Conservation (phyloP, 37 sponge, comb jelly and placozoan genomes). For the Cladorhizidae sp. region DNA sequence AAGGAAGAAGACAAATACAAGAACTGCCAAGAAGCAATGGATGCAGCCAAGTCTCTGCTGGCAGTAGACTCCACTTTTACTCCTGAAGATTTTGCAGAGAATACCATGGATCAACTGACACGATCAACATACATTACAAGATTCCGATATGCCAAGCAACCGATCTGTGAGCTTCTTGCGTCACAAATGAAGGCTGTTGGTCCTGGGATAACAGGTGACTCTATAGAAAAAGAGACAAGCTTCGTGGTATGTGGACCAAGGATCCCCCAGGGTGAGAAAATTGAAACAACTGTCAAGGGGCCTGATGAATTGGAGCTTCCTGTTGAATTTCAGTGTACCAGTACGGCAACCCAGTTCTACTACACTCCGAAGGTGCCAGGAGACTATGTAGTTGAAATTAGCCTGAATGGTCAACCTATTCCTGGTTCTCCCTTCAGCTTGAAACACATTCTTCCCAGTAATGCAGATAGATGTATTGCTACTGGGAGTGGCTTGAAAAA, state of each 20-base stretch:
- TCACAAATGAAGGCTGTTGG: too few relatives aligned
- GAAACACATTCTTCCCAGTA: slow-evolving; percentile 34
- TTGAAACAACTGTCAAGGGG: slow-evolving; percentile 34
- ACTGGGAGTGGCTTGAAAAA: too few relatives aligned
- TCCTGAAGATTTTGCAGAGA: too few relatives aligned
- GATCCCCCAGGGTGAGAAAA: slow-evolving; percentile 31
- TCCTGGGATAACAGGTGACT: slow-evolving; percentile 53
- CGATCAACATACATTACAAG: slow-evolving; percentile 73
- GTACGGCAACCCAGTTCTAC: slow-evolving; percentile 15
- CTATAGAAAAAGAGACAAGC: slow-evolving; percentile 45
- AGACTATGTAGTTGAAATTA: slow-evolving; percentile 53
- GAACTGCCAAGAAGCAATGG: too few relatives aligned
- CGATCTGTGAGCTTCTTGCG: too few relatives aligned
- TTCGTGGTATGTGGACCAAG: slow-evolving; percentile 48
- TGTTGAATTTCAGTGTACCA: slow-evolving; percentile 12
- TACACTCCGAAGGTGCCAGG: slow-evolving; percentile 65
- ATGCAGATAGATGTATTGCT: slow-evolving; percentile 49
- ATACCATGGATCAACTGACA: slow-evolving; percentile 59
- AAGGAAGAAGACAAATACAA: slow-evolving; percentile 28
- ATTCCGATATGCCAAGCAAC: slow-evolving; percentile 64
- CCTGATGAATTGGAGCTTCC: too few relatives aligned
- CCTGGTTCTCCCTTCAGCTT: too few relatives aligned
- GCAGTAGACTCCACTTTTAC: slow-evolving; percentile 45
- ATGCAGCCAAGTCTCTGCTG: too few relatives aligned
- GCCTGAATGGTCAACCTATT: slow-evolving; percentile 47